Percentiles rank a stretch among this genome's conserved stretches.
Conservation (phyloP, 2,113 vertebrate species). For the Sphyrna mokarran region DNA sequence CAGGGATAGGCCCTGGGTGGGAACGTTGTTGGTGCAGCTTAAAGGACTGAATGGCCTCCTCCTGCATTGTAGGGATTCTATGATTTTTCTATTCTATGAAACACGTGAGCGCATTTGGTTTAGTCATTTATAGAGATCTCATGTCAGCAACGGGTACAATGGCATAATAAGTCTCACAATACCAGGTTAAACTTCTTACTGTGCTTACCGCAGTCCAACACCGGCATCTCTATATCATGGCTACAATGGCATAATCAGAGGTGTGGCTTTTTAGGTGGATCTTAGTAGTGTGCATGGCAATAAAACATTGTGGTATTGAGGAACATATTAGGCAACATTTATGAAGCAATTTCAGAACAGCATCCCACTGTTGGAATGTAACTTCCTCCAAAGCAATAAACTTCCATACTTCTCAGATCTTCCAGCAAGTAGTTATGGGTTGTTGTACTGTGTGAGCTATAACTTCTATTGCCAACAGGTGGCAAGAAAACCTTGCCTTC, state of each 20-base stretch:
- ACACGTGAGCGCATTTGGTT: background rate
- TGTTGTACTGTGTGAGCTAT: background rate
- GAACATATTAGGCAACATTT: background rate
- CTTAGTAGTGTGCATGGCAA: background rate
- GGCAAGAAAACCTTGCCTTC: conserved; percentile 6
- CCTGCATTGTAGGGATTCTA: too few relatives aligned
- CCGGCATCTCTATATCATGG: too few relatives aligned
- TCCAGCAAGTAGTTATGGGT: background rate
- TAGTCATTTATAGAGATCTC: background rate
- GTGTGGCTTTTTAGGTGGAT: background rate
- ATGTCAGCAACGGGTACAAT: background rate
- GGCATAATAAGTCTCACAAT: background rate
- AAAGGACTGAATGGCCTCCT: too few relatives aligned
- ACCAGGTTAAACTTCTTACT: too few relatives aligned
- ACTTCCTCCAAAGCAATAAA: background rate
- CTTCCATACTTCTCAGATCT: background rate
- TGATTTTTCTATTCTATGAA: too few relatives aligned
- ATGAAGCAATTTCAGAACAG: background rate
- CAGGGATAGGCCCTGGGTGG: too few relatives aligned
- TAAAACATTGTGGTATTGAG: background rate
- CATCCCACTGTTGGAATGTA: background rate
- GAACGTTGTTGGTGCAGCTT: too few relatives aligned
- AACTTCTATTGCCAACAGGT: background rate
- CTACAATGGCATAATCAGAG: background rate
- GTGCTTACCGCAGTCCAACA: too few relatives aligned